Evolutionary conservation across 2,797 vertebrate genomes (phyloP), one percentile per base, ranked within the genome.

Genomic region (Acanthurus tractus): DNA sequence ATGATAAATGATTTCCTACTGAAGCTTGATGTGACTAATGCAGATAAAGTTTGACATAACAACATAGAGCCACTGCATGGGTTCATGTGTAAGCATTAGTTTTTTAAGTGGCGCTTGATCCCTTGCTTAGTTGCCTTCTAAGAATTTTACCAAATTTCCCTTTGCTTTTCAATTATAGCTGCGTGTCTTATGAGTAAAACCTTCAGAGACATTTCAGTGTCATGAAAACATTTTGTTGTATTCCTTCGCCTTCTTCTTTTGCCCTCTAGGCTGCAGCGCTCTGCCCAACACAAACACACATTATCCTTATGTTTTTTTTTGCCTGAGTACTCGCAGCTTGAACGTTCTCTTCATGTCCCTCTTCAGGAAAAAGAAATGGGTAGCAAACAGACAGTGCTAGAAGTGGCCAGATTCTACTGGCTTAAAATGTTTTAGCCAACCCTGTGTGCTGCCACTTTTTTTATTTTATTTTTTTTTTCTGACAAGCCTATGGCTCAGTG

Each of bases 211-310:
- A 45, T 61, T 57, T 8, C 20, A 5, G 4, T 34, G 53, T 62
- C 56, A 74, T 17, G 23, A 52, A 57, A 78, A 69, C 34, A 13
- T 56, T 42, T 49, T 56, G n/a, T 4, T 48, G 36, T 23, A 15
- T 59, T 48, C 4, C 53, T 23, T 49, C 3, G 6, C 23, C 52
- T 63, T 63, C 10, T 29, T 63, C 18, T 62, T 45, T 48, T 8
- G 45, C 15, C 44, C 38, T 57, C 57, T 68, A 1, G n/a, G 64
- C 70, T 49, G 57, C 73, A 78, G 70, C 17, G 63, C 58, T 70
- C 58, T 17, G 63, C 64, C 61, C 4, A 46, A 68, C 73, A 52
- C 70, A 83, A 82, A 75, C 44, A 65, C 53, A 57, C 52, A 63
- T 36, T 45, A 58, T 63, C 50, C 53, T 8, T 29, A 2, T 25